Evolutionary conservation across 2,113 vertebrate species (phyloP).

Genomic region (Pterophyllum scalare): DNA sequence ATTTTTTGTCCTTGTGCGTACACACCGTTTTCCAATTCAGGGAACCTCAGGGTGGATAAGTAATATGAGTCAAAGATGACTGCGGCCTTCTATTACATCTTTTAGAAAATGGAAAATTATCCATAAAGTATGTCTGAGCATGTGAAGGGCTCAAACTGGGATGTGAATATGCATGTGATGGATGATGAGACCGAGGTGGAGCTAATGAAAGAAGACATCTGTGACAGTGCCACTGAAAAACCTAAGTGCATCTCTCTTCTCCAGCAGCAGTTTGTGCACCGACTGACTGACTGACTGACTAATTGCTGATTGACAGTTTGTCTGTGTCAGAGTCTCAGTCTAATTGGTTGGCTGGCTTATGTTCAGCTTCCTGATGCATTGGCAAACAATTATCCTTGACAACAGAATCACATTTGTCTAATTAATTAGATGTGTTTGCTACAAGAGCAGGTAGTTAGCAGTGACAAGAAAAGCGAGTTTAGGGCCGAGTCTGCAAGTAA

Average conservation of each 20-base stretch:
- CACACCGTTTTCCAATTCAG: background rate
- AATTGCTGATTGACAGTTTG: conserved; percentile 36
- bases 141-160: background rate
- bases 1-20: background rate
- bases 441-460: conserved; percentile 73
- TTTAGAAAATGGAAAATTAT: background rate
- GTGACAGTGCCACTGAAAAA: conserved; percentile 67
- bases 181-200: conserved; percentile 9
- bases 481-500: conserved; percentile 35
- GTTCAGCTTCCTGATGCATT: conserved; percentile 75
- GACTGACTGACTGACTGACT: conserved; percentile 32
- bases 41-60: background rate
- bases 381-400: conserved; percentile 85
- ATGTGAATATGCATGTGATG: background rate
- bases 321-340: conserved; percentile 36
- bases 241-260: conserved; percentile 63
- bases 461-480: conserved; percentile 59
- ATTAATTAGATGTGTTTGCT: conserved; percentile 82
- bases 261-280: conserved; percentile 46
- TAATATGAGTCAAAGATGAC: background rate
- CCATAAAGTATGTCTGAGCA: background rate
- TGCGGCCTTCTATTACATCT: background rate
- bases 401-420: conserved; percentile 83
- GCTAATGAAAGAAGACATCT: conserved; percentile 66
- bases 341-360: conserved; percentile 55